phyloP scores from a whole-genome alignment of 2,888 invertebrate genomes.

The Diplazon laetatorius region DNA sequence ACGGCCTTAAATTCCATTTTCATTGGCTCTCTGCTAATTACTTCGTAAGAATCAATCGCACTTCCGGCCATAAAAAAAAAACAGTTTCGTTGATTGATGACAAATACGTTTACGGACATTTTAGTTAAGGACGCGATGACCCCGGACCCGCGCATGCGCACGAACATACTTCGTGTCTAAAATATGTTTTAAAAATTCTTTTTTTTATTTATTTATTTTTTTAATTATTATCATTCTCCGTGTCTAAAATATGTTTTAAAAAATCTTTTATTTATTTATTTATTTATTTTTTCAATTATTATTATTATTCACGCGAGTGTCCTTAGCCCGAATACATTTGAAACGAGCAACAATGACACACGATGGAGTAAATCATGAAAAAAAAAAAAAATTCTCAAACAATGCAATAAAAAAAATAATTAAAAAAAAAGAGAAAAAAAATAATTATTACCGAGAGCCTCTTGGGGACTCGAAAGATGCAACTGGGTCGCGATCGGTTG shows the following conservation, averaged over 20 bases:
- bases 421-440: too few relatives aligned
- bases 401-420: too few relatives aligned
- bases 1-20: conserved; percentile 52
- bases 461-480: background rate
- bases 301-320: background rate
- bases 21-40: conserved; percentile 54
- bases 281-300: too few relatives aligned
- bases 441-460: too few relatives aligned
- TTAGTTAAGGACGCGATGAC: conserved; percentile 16
- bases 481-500: conserved; percentile 10
- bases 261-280: too few relatives aligned
- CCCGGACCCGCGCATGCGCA: background rate
- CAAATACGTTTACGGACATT: conserved; percentile 24
- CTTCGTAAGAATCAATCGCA: conserved; percentile 46
- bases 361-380: background rate
- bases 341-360: conserved; percentile 13
- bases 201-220: too few relatives aligned
- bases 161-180: background rate
- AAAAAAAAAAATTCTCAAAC: background rate
- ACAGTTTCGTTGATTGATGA: conserved; percentile 42
- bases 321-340: conserved; percentile 28
- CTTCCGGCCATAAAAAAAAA: conserved; percentile 50
- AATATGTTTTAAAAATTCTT: background rate
- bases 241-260: too few relatives aligned
- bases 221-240: too few relatives aligned